These are phyloP conservation scores for Sebastes steindachneri DNA, from an alignment of 2,797 vertebrate genomes.

Conservation along the genomic window DNA sequence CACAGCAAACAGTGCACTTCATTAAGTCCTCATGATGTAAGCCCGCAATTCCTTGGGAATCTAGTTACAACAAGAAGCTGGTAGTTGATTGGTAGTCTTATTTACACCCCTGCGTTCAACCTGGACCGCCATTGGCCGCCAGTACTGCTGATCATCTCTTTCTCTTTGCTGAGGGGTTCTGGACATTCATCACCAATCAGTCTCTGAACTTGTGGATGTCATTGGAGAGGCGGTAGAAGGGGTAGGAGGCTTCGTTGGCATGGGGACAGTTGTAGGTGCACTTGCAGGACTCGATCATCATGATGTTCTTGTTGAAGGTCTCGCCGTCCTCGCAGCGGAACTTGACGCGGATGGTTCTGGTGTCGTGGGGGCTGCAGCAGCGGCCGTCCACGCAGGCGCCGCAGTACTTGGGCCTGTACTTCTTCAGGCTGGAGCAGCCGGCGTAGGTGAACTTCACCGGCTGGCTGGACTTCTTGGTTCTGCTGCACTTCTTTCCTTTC, in stretches of 20 bases:
- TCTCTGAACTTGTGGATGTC: constrained; percentile 99
- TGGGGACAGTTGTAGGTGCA: constrained; percentile 96
- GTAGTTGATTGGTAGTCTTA: constrained; percentile 81
- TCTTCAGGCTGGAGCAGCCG: constrained; percentile 95
- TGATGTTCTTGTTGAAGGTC: constrained; percentile 95
- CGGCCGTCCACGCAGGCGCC: constrained; percentile 95
- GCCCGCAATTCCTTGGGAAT: constrained; percentile 87
- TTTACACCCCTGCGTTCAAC: constrained; percentile 70
- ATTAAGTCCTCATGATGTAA: constrained; percentile 84
- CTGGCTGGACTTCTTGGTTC: constrained; percentile 91
- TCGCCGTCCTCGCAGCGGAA: constrained; percentile 97
- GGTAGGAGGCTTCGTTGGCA: constrained; percentile 90
- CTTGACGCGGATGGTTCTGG: constrained; percentile 93
- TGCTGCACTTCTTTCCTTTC: constrained; percentile 98
- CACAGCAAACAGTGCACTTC: constrained; percentile 93
- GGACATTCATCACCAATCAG: constrained; percentile 71
- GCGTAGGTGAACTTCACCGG: constrained; percentile 91
- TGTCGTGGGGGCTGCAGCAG: constrained; percentile 95
- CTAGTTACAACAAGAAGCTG: constrained; percentile 84
- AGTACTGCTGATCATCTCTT: constrained; percentile 45
- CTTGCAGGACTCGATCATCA: constrained; percentile 98
- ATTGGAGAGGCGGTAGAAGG: constrained; percentile 96
- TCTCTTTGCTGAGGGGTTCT: constrained; percentile 35
- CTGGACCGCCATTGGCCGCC: constrained; percentile 69
- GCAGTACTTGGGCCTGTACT: constrained; percentile 95